Evolutionary conservation across 2,888 invertebrate genomes (phyloP).

Genomic region (Blera fallax): DNA sequence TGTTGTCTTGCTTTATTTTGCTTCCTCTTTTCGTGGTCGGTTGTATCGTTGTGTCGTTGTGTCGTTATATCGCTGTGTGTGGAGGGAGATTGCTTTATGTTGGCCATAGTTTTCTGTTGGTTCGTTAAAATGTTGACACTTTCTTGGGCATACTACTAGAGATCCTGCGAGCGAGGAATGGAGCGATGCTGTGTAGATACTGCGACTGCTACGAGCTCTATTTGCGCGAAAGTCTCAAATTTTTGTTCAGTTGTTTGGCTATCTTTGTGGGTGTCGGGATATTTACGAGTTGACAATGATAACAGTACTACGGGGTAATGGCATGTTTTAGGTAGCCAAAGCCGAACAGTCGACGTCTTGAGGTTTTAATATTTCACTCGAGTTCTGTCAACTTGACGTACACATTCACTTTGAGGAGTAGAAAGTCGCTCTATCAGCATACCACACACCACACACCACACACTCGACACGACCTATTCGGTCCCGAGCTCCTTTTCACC

Average conservation of each 20-base stretch:
- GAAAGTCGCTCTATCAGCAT: conserved; percentile 65
- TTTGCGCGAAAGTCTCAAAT: conserved; percentile 70
- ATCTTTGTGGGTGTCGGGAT: conserved; percentile 71
- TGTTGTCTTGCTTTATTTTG: conserved; percentile 64
- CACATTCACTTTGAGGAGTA: conserved; percentile 70
- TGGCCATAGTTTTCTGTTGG: conserved; percentile 58
- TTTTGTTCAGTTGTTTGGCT: conserved; percentile 56
- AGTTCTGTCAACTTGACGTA: conserved; percentile 67
- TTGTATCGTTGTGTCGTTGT: conserved; percentile 47
- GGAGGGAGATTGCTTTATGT: conserved; percentile 70
- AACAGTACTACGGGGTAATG: conserved; percentile 65
- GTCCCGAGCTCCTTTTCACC: conserved; percentile 55
- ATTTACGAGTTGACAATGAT: conserved; percentile 72
- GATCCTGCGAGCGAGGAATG: conserved; percentile 49
- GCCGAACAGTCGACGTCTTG: conserved; percentile 24
- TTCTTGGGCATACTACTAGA: conserved; percentile 55
- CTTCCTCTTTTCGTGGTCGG: conserved; percentile 70
- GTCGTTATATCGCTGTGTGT: conserved; percentile 37
- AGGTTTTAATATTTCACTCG: conserved; percentile 69
- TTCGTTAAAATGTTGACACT: conserved; percentile 73
- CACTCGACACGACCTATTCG: conserved; percentile 19
- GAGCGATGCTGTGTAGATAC: conserved; percentile 61
- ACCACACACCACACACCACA: no score
- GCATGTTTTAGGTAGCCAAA: conserved; percentile 64
- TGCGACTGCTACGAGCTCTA: conserved; percentile 57